Evolutionary conservation across 2,113 vertebrate species (phyloP).

Genomic region (Toxotes jaculatrix): DNA sequence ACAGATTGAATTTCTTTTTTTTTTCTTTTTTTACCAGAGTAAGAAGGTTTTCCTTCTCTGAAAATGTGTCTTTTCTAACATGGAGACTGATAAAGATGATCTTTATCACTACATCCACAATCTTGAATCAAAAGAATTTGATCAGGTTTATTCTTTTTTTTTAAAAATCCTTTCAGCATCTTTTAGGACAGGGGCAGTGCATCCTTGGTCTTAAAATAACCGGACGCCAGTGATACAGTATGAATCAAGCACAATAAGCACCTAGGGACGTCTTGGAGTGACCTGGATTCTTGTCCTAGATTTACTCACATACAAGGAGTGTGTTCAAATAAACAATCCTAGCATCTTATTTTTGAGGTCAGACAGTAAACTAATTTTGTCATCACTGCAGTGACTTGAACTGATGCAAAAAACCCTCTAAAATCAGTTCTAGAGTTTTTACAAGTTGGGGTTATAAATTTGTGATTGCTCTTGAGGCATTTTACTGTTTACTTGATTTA

Average conservation of each 20-base stretch:
- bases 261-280: constrained; percentile 63
- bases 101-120: neutral
- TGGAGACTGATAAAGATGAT: neutral
- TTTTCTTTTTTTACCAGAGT: neutral
- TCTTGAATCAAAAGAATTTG: neutral
- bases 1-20: neutral
- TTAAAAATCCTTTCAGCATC: constrained; percentile 27
- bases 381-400: constrained; percentile 10
- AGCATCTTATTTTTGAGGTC: constrained; percentile 46
- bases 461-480: constrained; percentile 28
- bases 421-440: neutral
- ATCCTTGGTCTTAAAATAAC: constrained; percentile 70
- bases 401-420: neutral
- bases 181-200: constrained; percentile 49
- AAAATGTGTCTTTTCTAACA: neutral
- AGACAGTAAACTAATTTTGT: constrained; percentile 16
- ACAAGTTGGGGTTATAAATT: constrained; percentile 22
- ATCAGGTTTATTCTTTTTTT: neutral
- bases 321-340: constrained; percentile 67
- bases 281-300: constrained; percentile 83
- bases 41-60: neutral
- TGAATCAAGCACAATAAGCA: constrained; percentile 77
- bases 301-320: constrained; percentile 53
- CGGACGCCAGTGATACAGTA: constrained; percentile 61
- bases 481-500: constrained; percentile 45